These are phyloP conservation scores for Kryptolebias ocellatus DNA, from an alignment of 2,797 vertebrate genomes.

Conservation along the genomic window DNA sequence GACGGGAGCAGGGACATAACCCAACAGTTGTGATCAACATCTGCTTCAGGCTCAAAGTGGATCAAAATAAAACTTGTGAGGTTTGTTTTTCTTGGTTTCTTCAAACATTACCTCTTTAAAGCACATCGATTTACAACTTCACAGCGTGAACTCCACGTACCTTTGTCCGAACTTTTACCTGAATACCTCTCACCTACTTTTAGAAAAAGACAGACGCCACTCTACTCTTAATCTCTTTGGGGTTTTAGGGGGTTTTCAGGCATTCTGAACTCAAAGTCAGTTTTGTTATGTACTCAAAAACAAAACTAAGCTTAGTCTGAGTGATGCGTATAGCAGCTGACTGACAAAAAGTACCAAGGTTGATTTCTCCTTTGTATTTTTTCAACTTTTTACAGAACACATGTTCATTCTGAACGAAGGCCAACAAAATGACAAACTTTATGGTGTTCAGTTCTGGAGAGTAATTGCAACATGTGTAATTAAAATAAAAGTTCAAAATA, in stretches of 20 bases:
- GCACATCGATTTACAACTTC: conserved; percentile 8
- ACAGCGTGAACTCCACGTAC: conserved; percentile 21
- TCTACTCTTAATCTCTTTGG: not conserved
- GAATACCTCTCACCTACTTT: conserved; percentile 54
- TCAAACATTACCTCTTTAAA: conserved; percentile 39
- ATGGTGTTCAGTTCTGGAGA: too few relatives aligned
- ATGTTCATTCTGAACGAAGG: too few relatives aligned
- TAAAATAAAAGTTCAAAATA: not conserved
- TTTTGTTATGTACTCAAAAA: not conserved
- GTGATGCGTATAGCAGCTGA: not conserved
- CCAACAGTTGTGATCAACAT: conserved; percentile 27
- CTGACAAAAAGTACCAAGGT: not conserved
- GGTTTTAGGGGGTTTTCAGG: not conserved
- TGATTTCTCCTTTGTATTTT: too few relatives aligned
- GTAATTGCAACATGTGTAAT: not conserved
- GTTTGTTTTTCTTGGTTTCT: conserved; percentile 18
- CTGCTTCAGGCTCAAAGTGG: conserved; percentile 18
- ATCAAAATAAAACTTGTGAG: not conserved
- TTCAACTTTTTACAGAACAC: too few relatives aligned
- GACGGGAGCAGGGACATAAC: not conserved
- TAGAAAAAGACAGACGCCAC: not conserved
- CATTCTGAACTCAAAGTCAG: not conserved
- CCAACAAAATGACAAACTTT: too few relatives aligned
- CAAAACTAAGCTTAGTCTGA: not conserved
- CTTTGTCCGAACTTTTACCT: conserved; percentile 42